Percentiles rank a stretch among this genome's conserved stretches.
phyloP scores from a whole-genome alignment of 2,888 invertebrate genomes.

The Atethmia centrago region DNA sequence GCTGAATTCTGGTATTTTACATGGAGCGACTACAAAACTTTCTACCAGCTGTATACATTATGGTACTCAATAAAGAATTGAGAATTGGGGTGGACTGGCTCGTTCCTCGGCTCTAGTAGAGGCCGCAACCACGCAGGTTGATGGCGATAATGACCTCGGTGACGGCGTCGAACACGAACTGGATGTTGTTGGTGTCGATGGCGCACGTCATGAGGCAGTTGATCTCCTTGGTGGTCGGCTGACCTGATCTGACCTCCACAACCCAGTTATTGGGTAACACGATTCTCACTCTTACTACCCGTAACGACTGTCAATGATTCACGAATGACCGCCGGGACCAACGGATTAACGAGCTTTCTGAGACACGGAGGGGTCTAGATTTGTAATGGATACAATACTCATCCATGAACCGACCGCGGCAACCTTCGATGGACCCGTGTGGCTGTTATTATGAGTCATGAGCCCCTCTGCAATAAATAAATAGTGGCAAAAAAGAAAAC shows the following conservation, averaged over 20 bases:
- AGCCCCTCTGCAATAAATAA: background rate
- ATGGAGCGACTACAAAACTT: background rate
- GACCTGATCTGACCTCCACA: background rate
- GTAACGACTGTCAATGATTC: background rate
- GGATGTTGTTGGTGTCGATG: conserved; percentile 99
- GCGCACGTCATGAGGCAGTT: conserved; percentile 99
- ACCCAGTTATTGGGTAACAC: background rate
- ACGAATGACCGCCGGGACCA: background rate
- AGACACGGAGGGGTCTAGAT: background rate
- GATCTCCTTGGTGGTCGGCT: conserved; percentile 99
- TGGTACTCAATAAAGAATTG: too few species aligned
- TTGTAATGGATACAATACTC: background rate
- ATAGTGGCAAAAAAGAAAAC: background rate
- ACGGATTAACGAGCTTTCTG: background rate
- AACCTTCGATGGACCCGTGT: too few species aligned
- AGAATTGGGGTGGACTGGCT: conserved; percentile 39
- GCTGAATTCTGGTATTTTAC: background rate
- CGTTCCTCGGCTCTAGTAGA: conserved; percentile 92
- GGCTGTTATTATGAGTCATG: too few species aligned
- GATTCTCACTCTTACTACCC: background rate
- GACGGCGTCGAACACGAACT: conserved; percentile 99
- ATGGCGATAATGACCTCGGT: conserved; percentile 99
- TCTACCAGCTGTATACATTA: too few species aligned
- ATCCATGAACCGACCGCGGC: background rate
- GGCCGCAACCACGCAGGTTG: conserved; percentile 99